phyloP scores from a whole-genome alignment of 53 echinoderm and acorn worm species.

The Arbacia lixula region DNA sequence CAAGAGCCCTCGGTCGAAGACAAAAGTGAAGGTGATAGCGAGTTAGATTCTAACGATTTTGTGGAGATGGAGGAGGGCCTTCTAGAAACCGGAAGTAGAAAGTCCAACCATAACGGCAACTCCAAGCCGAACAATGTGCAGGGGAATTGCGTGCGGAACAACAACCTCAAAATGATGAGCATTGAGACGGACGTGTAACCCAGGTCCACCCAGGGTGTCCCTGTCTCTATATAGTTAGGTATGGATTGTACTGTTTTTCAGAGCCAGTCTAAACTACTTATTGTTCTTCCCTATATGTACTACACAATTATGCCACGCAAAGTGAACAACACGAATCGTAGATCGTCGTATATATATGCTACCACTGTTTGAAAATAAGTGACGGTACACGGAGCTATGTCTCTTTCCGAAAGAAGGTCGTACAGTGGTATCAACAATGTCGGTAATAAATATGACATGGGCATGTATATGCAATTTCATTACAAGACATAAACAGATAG shows the following conservation, averaged over 20 bases:
- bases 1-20: constrained; percentile 57
- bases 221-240: too few relatives aligned
- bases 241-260: too few relatives aligned
- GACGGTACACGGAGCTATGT: too few relatives aligned
- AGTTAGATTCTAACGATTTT: constrained; percentile 71
- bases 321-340: neutral
- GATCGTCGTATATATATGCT: too few relatives aligned
- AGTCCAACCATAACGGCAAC: constrained; percentile 80
- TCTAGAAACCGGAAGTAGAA: constrained; percentile 64
- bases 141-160: constrained; percentile 82
- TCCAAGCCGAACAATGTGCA: constrained; percentile 90
- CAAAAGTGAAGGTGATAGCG: constrained; percentile 68
- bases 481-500: too few relatives aligned
- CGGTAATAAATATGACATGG: too few relatives aligned
- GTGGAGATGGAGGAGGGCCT: constrained; percentile 99
- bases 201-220: too few relatives aligned
- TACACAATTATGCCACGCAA: neutral
- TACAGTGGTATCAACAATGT: too few relatives aligned
- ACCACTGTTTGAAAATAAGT: too few relatives aligned
- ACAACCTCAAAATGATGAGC: constrained; percentile 89
- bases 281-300: neutral
- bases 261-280: too few relatives aligned
- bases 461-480: too few relatives aligned
- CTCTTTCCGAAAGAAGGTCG: too few relatives aligned
- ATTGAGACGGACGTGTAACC: constrained; percentile 97